These are phyloP conservation scores for Ploceus nigricollis DNA, from an alignment of 2,113 vertebrate genomes.

Conservation along the genomic window DNA sequence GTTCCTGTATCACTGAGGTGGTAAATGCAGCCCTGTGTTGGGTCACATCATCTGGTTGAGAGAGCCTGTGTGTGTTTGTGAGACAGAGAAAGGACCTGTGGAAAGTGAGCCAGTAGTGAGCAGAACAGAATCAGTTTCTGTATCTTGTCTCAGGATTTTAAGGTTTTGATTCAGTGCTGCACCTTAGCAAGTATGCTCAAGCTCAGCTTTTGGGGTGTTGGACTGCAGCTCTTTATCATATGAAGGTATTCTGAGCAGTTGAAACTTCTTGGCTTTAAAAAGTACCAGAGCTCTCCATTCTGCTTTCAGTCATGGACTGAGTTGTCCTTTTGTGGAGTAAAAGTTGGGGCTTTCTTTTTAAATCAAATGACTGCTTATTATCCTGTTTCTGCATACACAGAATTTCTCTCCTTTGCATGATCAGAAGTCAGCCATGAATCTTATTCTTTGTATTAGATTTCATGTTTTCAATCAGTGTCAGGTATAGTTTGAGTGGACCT, in stretches of 20 bases:
- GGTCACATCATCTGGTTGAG: background rate
- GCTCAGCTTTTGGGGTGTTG: background rate
- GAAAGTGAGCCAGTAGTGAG: background rate
- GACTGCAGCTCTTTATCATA: background rate
- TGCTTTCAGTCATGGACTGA: background rate
- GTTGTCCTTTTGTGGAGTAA: background rate
- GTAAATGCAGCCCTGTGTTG: background rate
- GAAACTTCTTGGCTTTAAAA: background rate
- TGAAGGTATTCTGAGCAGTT: background rate
- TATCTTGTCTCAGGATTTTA: background rate
- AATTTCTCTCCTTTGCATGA: background rate
- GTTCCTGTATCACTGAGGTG: background rate
- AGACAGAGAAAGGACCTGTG: background rate
- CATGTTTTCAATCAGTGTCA: background rate
- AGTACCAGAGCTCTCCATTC: background rate
- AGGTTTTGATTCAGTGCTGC: background rate
- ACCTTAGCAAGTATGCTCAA: background rate
- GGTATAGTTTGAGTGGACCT: background rate
- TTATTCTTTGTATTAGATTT: background rate
- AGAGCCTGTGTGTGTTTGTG: accelerated
- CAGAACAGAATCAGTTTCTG: background rate
- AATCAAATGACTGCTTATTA: background rate
- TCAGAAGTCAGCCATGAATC: background rate
- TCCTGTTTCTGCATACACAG: background rate
- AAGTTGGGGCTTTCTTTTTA: background rate